These are phyloP conservation scores for Sphecodes monilicornis DNA, from an alignment of 2,888 invertebrate genomes.

Conservation along the genomic window DNA sequence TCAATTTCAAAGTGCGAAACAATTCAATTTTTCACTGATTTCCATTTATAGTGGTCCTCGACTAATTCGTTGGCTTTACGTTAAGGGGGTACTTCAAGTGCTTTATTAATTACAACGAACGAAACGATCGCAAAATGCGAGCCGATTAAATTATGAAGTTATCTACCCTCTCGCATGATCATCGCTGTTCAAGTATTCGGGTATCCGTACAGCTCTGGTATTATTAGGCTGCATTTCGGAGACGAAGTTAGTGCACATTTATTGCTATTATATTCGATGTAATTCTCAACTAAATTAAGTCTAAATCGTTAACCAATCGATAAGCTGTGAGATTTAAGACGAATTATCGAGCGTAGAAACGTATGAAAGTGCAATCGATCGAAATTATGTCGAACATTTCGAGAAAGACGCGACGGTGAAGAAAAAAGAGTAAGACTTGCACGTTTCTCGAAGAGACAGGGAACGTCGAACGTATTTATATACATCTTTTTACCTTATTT, in stretches of 20 bases:
- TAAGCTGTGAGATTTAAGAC: neutral
- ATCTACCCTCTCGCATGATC: neutral
- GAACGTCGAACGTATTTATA: conserved; percentile 3
- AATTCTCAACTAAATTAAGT: conserved; percentile 29
- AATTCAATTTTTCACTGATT: no score
- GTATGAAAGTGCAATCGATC: conserved; percentile 36
- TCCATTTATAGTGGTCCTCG: no score
- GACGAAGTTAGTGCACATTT: conserved; percentile 20
- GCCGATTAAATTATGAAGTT: neutral
- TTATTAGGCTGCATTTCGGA: conserved; percentile 7
- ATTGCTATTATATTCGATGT: neutral
- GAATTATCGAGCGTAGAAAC: neutral
- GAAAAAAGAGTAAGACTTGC: neutral
- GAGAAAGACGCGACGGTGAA: neutral
- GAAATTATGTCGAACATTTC: conserved; percentile 28
- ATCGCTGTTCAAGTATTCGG: neutral
- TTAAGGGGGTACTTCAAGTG: neutral
- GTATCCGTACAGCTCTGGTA: neutral
- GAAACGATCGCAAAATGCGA: neutral
- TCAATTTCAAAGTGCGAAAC: no score
- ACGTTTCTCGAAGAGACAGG: conserved; percentile 4
- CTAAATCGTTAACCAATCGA: conserved; percentile 27
- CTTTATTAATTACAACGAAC: neutral
- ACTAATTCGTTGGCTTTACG: neutral
- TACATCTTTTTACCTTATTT: neutral